Base-by-base conservation (phyloP, 2,797 vertebrate genomes). In the Antrozous pallidus region DNA sequence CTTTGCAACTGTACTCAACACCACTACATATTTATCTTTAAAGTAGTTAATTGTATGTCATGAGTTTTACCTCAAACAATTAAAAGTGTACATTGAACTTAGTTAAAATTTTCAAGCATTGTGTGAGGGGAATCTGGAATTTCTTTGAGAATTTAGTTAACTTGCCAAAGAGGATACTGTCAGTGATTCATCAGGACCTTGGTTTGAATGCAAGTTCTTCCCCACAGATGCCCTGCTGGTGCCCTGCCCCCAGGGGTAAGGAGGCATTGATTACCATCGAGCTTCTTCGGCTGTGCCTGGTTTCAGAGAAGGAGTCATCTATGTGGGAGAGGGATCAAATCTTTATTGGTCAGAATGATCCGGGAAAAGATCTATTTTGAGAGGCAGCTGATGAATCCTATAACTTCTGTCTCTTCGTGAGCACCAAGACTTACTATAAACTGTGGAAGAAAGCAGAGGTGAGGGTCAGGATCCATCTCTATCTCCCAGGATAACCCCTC, bases 331-430 rank as follows among this genome's bases (percentile, higher is more conserved):
- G 28, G 24, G 26, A 10, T 28, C 8, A 40, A 40, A 54, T 63
- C 22, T 91, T 88, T 91, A 88, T 75, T 84, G 91, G 78, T 56
- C 73, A 56, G 13, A 47, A 88, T 22, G 17, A n/a, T 83, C 5
- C 3, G 26, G 36, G 17, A 40, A 47, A 91, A 20, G 22, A 74
- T 10, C 0, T 31, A 22, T 69, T 63, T 45, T 70, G 78, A 83
- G 79, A 94, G 81, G 80, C 36, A 69, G 83, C 22, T 2, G 83
- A 47, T 40, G 51, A 80, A 40, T 91, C 42, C 16, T 84, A 1
- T 56, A 40, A 65, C 42, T 40, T 88, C 65, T 61, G 22, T 31
- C n/a, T 20, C 26, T 88, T 91, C 3, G 2, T 20, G 67, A 74
- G 47, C 63, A 51, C 28, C n/a, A n/a, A n/a, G n/a, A n/a, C 16